Base-by-base conservation (phyloP, 2,888 invertebrate species). In the Drosophila flavopinicola region DNA sequence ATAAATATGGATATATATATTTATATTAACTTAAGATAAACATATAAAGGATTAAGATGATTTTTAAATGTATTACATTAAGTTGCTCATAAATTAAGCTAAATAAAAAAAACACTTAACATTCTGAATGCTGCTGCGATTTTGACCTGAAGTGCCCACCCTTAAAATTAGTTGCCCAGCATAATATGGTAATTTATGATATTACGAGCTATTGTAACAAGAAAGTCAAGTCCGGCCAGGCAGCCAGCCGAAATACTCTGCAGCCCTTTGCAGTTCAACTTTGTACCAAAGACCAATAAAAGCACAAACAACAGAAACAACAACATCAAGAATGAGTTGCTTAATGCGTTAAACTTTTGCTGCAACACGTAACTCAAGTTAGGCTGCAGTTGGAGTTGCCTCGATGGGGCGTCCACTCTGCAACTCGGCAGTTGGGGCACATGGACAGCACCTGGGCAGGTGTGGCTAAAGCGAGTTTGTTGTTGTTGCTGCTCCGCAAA, bases 291-390 rank as follows among this genome's bases (percentile, higher is more conserved):
- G 47, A 51, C 49, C 71, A 67, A 71, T 74, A 61, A 73, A 57
- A 49, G 33, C 13, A 10, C n/a, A n/a, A n/a, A n/a, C 33, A 53
- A 41, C 47, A 53, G 29, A n/a, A 51, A 30, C 48, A 53, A 35
- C 9, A 49, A 44, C 45, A 77, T 45, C n/a, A 52, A 61, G 66
- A 78, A 75, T 72, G 66, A 66, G 80, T 66, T 68, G 54, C 85
- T 87, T 83, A 83, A 87, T 83, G 87, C 71, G 75, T 85, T 75
- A 72, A 83, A 87, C 83, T 85, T 83, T 85, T 78, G 64, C 85
- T 83, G 85, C 83, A 83, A 71, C 82, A 70, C 78, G 86, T 82
- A 78, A 85, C 82, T 84, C 77, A 75, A 68, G 64, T 79, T 71
- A 71, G 72, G 64, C 57, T 82, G 85, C 85, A 85, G 63, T 68